phyloP scores from a whole-genome alignment of 2,888 invertebrate species.

The Limnephilus lunatus region DNA sequence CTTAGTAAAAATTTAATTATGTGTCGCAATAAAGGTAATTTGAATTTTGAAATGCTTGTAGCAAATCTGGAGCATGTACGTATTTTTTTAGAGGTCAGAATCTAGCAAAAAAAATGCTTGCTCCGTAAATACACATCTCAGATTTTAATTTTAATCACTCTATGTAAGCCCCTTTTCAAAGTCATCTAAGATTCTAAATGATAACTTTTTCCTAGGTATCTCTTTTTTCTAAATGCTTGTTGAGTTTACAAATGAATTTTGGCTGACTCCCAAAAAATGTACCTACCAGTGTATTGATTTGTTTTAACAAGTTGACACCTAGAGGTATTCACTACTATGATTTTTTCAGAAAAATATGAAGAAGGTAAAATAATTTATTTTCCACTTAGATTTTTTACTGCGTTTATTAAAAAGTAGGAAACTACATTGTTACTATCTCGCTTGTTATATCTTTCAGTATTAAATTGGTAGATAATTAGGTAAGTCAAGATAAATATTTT shows the following conservation, averaged over 20 bases:
- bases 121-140: too few species aligned
- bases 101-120: not conserved
- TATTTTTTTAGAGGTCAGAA: not conserved
- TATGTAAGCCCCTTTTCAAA: not conserved
- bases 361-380: not conserved
- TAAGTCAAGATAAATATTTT: not conserved
- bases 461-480: not conserved
- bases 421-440: not conserved
- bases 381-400: not conserved
- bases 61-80: too few species aligned
- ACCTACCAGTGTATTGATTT: not conserved
- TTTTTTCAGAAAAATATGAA: not conserved
- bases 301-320: not conserved
- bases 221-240: not conserved
- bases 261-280: not conserved
- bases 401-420: not conserved
- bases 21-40: too few species aligned
- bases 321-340: not conserved
- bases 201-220: not conserved
- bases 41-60: too few species aligned
- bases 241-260: not conserved
- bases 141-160: not conserved
- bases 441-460: not conserved
- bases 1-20: too few species aligned
- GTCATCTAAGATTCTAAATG: not conserved